Conservation (phyloP, 2,113 vertebrate genomes). For the human region GRCh38 chr4:152498001-152498500, state of each 20-base stretch:
- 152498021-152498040: not conserved
- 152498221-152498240: not conserved
- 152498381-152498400: not conserved
- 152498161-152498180: not conserved
- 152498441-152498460: constrained; percentile 7
- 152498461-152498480: not conserved
- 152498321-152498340: constrained; percentile 19
- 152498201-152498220: not conserved
- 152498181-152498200: constrained; percentile 20
- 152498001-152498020: not conserved
- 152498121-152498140: not conserved
- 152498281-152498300: not conserved
- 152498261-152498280: not conserved
- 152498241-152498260: constrained; percentile 1
- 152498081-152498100: not conserved
- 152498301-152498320: not conserved
- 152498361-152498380: not conserved
- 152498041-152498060: not conserved
- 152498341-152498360: not conserved
- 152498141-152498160: not conserved
- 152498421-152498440: not conserved
- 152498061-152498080: not conserved
- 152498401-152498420: not conserved
- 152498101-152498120: not conserved
- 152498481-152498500: not conserved